Conservation (phyloP, 2,797 vertebrate species). For the Sebastiscus albofasciatus region DNA sequence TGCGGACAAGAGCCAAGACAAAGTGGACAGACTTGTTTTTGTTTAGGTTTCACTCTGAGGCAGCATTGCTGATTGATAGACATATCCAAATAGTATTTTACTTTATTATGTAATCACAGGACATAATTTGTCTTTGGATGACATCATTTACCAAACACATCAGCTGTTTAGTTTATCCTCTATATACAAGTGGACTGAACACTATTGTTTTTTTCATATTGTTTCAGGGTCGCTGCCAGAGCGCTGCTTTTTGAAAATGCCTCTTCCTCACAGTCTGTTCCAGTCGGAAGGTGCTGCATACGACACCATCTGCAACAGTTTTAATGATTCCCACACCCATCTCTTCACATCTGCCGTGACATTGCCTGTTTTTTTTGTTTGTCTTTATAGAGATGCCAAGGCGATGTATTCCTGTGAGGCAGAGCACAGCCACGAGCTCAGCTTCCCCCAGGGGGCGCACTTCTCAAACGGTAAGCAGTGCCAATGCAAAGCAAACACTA, state of each 20-base stretch:
- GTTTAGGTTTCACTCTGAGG: background rate
- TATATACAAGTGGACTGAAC: background rate
- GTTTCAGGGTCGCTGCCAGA: slow-evolving; percentile 91
- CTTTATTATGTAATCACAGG: background rate
- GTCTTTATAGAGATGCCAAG: slow-evolving; percentile 88
- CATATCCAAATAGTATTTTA: background rate
- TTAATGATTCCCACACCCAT: background rate
- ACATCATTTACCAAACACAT: background rate
- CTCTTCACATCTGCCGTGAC: background rate
- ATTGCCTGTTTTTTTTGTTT: background rate
- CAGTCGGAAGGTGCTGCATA: slow-evolving; percentile 84
- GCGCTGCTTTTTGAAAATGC: slow-evolving; percentile 91
- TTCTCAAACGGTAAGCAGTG: slow-evolving; percentile 91
- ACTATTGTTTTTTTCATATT: background rate
- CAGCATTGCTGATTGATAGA: background rate
- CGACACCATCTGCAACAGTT: background rate
- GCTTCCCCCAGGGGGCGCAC: slow-evolving; percentile 94
- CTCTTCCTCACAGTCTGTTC: slow-evolving; percentile 78
- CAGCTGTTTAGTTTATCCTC: background rate
- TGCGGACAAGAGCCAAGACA: background rate
- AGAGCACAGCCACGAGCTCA: slow-evolving; percentile 95
- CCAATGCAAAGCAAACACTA: background rate
- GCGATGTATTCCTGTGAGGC: slow-evolving; percentile 96
- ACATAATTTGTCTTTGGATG: background rate
- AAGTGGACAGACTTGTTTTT: slow-evolving; percentile 17